Evolutionary conservation across 2,888 invertebrate species (phyloP).

Genomic region (Euzophera pinguis): DNA sequence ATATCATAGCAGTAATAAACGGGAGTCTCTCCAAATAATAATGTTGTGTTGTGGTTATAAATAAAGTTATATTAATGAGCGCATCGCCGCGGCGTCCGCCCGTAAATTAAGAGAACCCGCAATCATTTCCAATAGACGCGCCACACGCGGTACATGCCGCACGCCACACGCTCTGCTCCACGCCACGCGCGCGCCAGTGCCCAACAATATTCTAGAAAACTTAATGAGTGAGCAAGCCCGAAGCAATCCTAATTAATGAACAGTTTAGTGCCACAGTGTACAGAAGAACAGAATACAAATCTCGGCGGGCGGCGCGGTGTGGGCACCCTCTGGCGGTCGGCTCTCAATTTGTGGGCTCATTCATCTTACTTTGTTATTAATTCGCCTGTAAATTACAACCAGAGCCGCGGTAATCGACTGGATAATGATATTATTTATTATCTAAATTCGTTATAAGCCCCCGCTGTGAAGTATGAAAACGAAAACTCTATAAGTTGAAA

Average conservation of each 20-base stretch:
- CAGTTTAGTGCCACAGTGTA: not conserved
- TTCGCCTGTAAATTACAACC: not conserved
- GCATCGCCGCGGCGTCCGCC: not conserved
- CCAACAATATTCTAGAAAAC: not conserved
- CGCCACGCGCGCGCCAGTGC: too few relatives aligned
- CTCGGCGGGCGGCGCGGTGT: not conserved
- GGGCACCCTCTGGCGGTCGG: not conserved
- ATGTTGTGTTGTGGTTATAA: not conserved
- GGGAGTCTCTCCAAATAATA: not conserved
- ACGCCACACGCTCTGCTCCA: not conserved
- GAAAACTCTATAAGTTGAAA: too few relatives aligned
- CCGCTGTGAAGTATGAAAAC: not conserved
- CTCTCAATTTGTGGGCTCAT: constrained; percentile 1
- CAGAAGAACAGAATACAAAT: not conserved
- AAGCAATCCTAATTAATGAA: too few relatives aligned
- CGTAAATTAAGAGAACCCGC: not conserved
- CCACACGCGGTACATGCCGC: not conserved
- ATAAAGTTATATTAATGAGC: not conserved
- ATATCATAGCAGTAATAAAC: not conserved
- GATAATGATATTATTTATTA: constrained; percentile 10
- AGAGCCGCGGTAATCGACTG: constrained; percentile 2
- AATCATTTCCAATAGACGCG: not conserved
- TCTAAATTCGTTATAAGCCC: not conserved
- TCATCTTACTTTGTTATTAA: constrained; percentile 10
- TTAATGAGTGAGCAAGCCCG: too few relatives aligned